Evolutionary conservation across 2,113 vertebrate genomes (phyloP).

Genomic region (Motacilla alba): DNA sequence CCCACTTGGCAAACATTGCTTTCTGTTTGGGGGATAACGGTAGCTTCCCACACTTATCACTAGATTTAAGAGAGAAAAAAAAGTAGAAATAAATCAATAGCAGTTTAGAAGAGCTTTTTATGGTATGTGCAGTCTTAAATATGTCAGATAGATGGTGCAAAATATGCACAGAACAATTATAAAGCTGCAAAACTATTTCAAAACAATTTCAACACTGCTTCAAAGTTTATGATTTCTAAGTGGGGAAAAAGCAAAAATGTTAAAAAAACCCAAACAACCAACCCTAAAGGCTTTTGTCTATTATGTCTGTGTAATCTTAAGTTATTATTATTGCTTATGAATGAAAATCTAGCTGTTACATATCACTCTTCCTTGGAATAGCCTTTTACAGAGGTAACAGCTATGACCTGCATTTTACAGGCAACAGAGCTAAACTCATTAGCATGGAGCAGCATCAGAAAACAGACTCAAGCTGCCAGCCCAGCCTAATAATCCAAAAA

Average conservation of each 20-base stretch:
- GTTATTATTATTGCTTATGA: not conserved
- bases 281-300: not conserved
- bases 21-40: slow-evolving; percentile 95
- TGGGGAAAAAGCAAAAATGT: not conserved
- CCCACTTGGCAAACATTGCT: slow-evolving; percentile 93
- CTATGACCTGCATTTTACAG: not conserved
- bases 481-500: not conserved
- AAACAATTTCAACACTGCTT: not conserved
- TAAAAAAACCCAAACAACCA: not conserved
- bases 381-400: not conserved
- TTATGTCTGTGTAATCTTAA: not conserved
- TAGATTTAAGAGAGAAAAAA: slow-evolving; percentile 51
- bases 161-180: not conserved
- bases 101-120: not conserved
- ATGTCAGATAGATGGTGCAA: not conserved
- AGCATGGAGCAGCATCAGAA: not conserved
- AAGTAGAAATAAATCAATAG: not conserved
- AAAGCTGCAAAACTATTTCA: not conserved
- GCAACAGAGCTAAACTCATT: not conserved
- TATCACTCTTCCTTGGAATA: not conserved
- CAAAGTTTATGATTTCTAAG: not conserved
- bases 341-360: not conserved
- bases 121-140: not conserved
- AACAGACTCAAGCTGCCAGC: not conserved
- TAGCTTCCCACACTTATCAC: slow-evolving; percentile 90